phyloP scores from a whole-genome alignment of 2,113 vertebrate species.

The Formicarius rufipectus region DNA sequence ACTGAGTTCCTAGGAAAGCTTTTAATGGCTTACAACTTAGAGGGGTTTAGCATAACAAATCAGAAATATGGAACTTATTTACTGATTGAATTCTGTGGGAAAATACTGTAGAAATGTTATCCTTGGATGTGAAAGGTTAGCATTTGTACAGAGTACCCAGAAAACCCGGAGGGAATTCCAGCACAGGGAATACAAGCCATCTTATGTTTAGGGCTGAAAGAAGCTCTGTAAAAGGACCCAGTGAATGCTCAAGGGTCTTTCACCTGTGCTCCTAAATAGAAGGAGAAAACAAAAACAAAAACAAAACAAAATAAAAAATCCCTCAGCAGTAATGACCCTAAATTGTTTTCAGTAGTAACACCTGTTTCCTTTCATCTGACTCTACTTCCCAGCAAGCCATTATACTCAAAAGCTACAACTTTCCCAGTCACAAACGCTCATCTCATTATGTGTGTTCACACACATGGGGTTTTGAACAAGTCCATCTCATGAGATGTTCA shows the following conservation, averaged over 20 bases:
- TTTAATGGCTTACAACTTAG: constrained; percentile 20
- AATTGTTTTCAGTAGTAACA: not conserved
- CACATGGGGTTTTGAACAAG: not conserved
- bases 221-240: constrained; percentile 31
- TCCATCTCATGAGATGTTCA: not conserved
- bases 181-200: not conserved
- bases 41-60: constrained; percentile 39
- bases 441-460: not conserved
- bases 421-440: not conserved
- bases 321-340: not conserved
- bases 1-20: not conserved
- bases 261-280: not conserved
- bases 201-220: not conserved
- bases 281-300: not conserved
- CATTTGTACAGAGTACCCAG: not conserved
- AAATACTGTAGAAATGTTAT: constrained; percentile 64
- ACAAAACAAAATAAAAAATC: not conserved
- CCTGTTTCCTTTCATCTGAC: not conserved
- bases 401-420: not conserved
- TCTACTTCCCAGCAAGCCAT: not conserved
- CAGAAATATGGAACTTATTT: constrained; percentile 60
- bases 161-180: constrained; percentile 13
- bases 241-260: not conserved
- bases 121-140: constrained; percentile 58
- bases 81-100: constrained; percentile 60